A percentile compares a stretch with the other conserved stretches of the same genome.
These are phyloP conservation scores for Pica pica DNA, from an alignment of 2,113 vertebrate genomes.

Conservation along the genomic window DNA sequence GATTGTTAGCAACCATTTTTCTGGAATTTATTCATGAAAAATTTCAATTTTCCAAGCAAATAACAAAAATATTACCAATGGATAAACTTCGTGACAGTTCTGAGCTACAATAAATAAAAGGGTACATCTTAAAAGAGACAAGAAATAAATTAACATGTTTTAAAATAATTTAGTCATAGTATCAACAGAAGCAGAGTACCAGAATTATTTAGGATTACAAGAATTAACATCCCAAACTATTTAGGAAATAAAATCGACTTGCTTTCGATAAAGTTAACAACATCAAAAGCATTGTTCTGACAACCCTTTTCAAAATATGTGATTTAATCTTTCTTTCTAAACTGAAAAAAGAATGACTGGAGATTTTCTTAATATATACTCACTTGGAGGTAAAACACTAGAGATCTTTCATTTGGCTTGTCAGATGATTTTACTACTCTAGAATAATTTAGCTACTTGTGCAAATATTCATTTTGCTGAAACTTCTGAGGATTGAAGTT, in stretches of 20 bases:
- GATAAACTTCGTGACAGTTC: conserved; percentile 5
- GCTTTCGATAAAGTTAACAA: conserved; percentile 54
- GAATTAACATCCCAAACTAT: conserved; percentile 35
- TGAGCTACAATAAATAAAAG: conserved; percentile 24
- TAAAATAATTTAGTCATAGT: background rate
- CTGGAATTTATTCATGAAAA: background rate
- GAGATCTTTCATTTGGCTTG: background rate
- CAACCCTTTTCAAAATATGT: conserved; percentile 43
- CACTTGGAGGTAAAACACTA: background rate
- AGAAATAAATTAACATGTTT: conserved; percentile 23
- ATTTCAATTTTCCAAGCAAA: conserved; percentile 35
- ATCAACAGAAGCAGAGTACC: conserved; percentile 30
- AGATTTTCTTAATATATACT: conserved; percentile 14
- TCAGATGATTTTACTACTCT: background rate
- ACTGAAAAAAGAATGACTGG: conserved; percentile 12
- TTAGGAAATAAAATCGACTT: conserved; percentile 63
- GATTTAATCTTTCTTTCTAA: background rate
- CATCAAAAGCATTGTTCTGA: conserved; percentile 40
- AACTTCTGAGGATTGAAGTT: conserved; percentile 12
- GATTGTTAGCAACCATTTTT: background rate
- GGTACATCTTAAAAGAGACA: conserved; percentile 5
- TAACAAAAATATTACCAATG: conserved; percentile 19
- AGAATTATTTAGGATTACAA: conserved; percentile 59
- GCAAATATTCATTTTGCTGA: background rate
- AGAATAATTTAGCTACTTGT: background rate